Conservation (phyloP, 2,113 vertebrate species). For the Cyphomyrus discorhynchus region DNA sequence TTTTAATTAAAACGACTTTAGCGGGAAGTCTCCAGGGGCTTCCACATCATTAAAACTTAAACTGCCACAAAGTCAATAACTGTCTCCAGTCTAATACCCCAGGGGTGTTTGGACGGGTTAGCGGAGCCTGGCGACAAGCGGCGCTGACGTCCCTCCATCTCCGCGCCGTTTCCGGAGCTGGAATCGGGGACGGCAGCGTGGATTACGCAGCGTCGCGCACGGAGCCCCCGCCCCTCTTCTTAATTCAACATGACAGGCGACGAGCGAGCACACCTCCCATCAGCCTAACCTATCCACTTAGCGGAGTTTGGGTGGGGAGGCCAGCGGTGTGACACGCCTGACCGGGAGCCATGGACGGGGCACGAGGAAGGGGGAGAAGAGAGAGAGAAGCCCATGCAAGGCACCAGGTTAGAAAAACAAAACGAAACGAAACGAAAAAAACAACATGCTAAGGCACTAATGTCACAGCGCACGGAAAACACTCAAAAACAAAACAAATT, state of each 20-base stretch:
- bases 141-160: constrained; percentile 34
- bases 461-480: neutral
- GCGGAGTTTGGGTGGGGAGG: neutral
- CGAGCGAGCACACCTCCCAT: constrained; percentile 41
- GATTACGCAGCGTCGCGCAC: constrained; percentile 49
- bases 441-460: neutral
- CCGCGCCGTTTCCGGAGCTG: constrained; percentile 56
- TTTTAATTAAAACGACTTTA: constrained; percentile 21
- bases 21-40: constrained; percentile 13
- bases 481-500: neutral
- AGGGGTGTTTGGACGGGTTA: constrained; percentile 26
- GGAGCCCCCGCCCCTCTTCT: constrained; percentile 44
- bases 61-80: constrained; percentile 28
- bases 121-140: constrained; percentile 19
- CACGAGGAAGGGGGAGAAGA: no score
- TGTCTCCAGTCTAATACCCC: constrained; percentile 35
- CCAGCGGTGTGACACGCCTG: neutral
- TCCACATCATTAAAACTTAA: constrained; percentile 27
- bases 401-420: neutral
- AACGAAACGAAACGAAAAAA: neutral
- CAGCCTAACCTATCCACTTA: neutral
- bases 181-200: constrained; percentile 48
- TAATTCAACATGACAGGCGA: constrained; percentile 52
- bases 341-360: no score
- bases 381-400: neutral